Base-by-base conservation (phyloP, 2,797 vertebrate species). In the Melanotaenia pygmaea region DNA sequence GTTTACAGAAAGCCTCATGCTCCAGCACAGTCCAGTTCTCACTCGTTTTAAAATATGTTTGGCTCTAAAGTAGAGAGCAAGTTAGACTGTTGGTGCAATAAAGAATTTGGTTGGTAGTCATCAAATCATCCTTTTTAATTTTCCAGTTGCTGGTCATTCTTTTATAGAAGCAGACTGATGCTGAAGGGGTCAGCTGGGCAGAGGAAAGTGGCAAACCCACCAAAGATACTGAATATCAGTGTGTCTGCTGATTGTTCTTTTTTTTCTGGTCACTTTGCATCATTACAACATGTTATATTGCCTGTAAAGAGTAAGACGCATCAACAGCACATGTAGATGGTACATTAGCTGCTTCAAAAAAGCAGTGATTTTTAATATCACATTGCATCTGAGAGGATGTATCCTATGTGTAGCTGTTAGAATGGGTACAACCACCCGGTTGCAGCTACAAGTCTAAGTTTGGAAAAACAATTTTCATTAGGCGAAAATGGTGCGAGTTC, bases 171-270 rank as follows among this genome's bases (percentile, higher is more conserved):
- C 22, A 20, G 54, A 30, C 67, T 30, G 65, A 64, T 37, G 76
- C 56, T 66, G 59, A 26, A 60, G 53, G 51, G 65, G 68, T 72
- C 18, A 38, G 64, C 65, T 74, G 53, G 60, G 82, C 67, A 66
- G 61, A 34, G 53, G 34, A 84, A 38, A 70, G 76, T 6, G 32
- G 62, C 62, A 50, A 82, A 89, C 85, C 56, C 86, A 84, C 88
- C 89, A 86, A 92, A 92, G 90, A 91, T 70, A 77, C 70, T 37
- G 64, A 72, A 72, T 72, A 61, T 72, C 40, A 63, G 72, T 86
- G 54, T 8, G 7, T 34, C 59, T 64, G 64, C 77, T 73, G 68
- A 74, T 76, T 78, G 34, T 60, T 66, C 2, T 4, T 37, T 59
- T 53, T 56, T 13, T 62, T 54, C 68, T 77, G 5, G 18, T 8